phyloP scores from a whole-genome alignment of 2,888 invertebrate genomes.

The Trimorus sp. region DNA sequence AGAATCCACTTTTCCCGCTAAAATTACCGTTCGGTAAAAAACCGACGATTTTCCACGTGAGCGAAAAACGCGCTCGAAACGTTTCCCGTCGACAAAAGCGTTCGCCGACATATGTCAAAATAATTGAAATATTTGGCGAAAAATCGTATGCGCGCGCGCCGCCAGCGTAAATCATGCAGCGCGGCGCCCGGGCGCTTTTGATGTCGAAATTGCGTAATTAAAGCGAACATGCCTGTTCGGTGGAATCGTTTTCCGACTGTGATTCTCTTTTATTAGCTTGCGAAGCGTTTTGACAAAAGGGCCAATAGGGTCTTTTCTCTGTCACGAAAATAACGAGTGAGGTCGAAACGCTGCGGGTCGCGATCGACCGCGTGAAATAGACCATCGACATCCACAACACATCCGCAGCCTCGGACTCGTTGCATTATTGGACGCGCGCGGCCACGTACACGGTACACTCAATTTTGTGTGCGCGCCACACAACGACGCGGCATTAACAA shows the following conservation, averaged over 20 bases:
- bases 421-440: conserved; percentile 77
- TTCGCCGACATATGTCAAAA: conserved; percentile 5
- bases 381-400: conserved; percentile 70
- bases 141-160: background rate
- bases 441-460: conserved; percentile 77
- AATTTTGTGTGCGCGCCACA: conserved; percentile 69
- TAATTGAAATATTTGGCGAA: conserved; percentile 4
- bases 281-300: conserved; percentile 66
- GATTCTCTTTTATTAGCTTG: conserved; percentile 66
- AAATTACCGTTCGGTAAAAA: too few species aligned
- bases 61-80: background rate
- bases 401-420: conserved; percentile 71
- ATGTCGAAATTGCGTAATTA: conserved; percentile 64
- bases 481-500: conserved; percentile 29
- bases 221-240: conserved; percentile 57
- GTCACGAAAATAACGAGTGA: conserved; percentile 64
- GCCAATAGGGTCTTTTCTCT: conserved; percentile 66
- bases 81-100: background rate
- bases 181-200: conserved; percentile 43
- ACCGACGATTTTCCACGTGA: too few species aligned
- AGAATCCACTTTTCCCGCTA: too few species aligned
- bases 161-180: conserved; percentile 36
- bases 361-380: conserved; percentile 76
- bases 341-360: conserved; percentile 72
- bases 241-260: conserved; percentile 61